Base-by-base conservation (phyloP, 2,888 invertebrate species). In the Temnothorax rugatulus region DNA sequence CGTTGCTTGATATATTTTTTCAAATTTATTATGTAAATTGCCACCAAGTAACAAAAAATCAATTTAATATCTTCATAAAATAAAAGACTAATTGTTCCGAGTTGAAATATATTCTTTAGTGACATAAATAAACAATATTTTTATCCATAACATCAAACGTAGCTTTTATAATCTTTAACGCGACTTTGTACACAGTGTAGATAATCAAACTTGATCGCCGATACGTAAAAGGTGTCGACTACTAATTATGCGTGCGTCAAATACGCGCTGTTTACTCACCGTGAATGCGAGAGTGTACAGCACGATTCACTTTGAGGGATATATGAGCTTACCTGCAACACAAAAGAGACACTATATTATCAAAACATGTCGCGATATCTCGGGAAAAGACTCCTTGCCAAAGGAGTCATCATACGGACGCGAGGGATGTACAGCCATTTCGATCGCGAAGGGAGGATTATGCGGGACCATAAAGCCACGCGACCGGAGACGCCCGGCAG, bases 401-500 rank as follows among this genome's bases (percentile, higher is more conserved):
- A 68, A 81, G 73, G 61, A 79, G 71, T 59, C 57, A 68, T 79
- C 61, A 79, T 68, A 83, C 59, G 74, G 29, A 81, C 44, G 59
- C 69, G 15, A 73, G 59, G 79, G 84, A 57, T 68, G 63, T 29
- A 29, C 63, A 54, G 63, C 47, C 81, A 87, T 91, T 91, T 89
- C 84, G 87, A 91, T 91, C 91, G 92, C 89, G 87, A 90, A 66
- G 86, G 85, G 81, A 85, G 79, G 86, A 88, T 90, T 89, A 91
- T 90, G 90, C 91, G 90, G 85, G 90, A 91, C 91, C 88, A 91
- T 93, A 93, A 93, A 93, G 94, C 91, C 94, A 94, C 94, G 94
- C 93, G 94, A 94, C 94, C 94, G 94, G 94, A 94, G 93, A 94
- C 92, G 93, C 89, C 93, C 90, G 91, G 91, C 93, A 92, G 94